Conservation (phyloP, 2,888 invertebrate genomes). For the Synergus itoensis region DNA sequence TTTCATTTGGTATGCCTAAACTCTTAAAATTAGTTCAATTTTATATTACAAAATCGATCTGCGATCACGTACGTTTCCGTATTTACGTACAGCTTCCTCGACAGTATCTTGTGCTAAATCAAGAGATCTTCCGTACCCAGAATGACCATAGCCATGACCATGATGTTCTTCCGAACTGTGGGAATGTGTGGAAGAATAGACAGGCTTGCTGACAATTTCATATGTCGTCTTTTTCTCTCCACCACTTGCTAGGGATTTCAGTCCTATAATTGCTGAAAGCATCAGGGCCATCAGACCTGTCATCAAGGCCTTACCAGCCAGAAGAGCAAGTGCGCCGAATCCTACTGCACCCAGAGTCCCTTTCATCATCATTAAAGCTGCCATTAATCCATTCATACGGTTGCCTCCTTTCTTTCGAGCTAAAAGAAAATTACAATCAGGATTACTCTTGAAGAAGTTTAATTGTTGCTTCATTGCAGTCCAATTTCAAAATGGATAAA, state of each 20-base stretch:
- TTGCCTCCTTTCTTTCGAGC: slow-evolving; percentile 76
- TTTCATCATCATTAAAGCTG: slow-evolving; percentile 81
- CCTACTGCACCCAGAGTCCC: slow-evolving; percentile 88
- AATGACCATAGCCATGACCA: slow-evolving; percentile 80
- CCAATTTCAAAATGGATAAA: background rate
- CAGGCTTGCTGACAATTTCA: slow-evolving; percentile 90
- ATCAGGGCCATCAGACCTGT: slow-evolving; percentile 89
- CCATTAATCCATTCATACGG: slow-evolving; percentile 76
- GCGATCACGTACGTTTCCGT: slow-evolving; percentile 74
- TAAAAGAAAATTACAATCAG: slow-evolving; percentile 48
- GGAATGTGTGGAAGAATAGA: slow-evolving; percentile 85
- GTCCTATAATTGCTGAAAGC: slow-evolving; percentile 87
- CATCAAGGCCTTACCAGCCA: slow-evolving; percentile 92
- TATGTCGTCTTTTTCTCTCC: slow-evolving; percentile 87
- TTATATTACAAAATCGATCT: slow-evolving; percentile 61
- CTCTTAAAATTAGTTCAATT: background rate
- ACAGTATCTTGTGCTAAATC: slow-evolving; percentile 74
- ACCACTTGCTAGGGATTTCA: slow-evolving; percentile 84
- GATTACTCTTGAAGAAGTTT: background rate
- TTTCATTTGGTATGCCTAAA: slow-evolving; percentile 22
- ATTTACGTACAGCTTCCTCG: slow-evolving; percentile 74
- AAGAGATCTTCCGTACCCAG: slow-evolving; percentile 80
- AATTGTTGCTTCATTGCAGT: background rate
- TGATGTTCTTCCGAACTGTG: slow-evolving; percentile 85
- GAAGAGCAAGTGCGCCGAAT: slow-evolving; percentile 86